Evolutionary conservation across 2,797 vertebrate genomes (phyloP).

Genomic region (Euphonia xanthogaster): DNA sequence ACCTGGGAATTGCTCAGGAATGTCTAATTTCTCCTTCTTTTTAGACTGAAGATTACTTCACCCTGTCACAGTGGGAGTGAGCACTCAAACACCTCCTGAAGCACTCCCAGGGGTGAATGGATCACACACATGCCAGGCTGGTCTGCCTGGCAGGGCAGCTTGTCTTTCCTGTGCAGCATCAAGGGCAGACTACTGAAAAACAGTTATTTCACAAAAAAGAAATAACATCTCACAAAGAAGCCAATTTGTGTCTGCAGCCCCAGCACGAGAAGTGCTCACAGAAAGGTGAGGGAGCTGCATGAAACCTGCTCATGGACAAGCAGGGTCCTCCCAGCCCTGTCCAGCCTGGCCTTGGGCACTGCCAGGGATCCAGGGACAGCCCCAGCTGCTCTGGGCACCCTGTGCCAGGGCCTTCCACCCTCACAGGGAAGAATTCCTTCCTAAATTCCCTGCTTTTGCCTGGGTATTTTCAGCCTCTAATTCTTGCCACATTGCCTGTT

Average conservation of each 20-base stretch:
- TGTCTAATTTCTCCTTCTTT: not conserved
- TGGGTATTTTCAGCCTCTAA: not conserved
- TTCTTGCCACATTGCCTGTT: conserved; percentile 34
- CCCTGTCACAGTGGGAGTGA: not conserved
- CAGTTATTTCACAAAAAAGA: not conserved
- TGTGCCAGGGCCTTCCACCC: not conserved
- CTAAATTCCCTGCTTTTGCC: not conserved
- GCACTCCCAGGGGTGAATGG: not conserved
- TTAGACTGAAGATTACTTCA: not conserved
- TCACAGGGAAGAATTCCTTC: fast-evolving
- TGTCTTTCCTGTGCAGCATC: fast-evolving
- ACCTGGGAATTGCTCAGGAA: not conserved
- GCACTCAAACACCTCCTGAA: not conserved
- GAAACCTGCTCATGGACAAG: not conserved
- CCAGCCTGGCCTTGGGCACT: not conserved
- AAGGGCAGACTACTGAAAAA: not conserved
- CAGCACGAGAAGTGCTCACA: fast-evolving
- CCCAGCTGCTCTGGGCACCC: not conserved
- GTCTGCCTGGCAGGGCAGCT: not conserved
- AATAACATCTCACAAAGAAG: not conserved
- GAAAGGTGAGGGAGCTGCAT: not conserved
- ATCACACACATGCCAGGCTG: not conserved
- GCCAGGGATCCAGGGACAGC: not conserved
- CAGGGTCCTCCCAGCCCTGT: fast-evolving
- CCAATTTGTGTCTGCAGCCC: fast-evolving